Percentiles rank a stretch among this genome's conserved stretches.
These are phyloP conservation scores for Amphipoea oculea DNA, from an alignment of 2,888 invertebrate genomes.

Conservation along the genomic window DNA sequence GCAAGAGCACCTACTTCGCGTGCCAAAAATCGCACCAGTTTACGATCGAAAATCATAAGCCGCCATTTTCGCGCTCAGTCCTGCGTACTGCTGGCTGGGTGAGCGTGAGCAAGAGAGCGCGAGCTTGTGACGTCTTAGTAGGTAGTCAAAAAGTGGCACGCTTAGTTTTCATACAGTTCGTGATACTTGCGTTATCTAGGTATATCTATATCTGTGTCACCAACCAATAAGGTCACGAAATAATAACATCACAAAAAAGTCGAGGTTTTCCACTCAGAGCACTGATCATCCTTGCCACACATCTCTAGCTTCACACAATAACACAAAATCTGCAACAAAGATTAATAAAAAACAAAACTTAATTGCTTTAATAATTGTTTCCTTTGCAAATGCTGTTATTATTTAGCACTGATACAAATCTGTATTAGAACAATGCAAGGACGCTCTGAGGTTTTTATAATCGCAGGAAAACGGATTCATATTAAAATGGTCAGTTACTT, in stretches of 20 bases:
- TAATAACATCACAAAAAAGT: background rate
- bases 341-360: constrained; percentile 41
- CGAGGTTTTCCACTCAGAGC: too few relatives aligned
- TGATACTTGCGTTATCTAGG: too few relatives aligned
- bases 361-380: constrained; percentile 69
- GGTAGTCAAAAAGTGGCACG: too few relatives aligned
- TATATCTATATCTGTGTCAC: too few relatives aligned
- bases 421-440: constrained; percentile 77
- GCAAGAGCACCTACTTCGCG: too few relatives aligned
- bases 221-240: background rate
- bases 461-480: constrained; percentile 57
- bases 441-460: constrained; percentile 58
- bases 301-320: constrained; percentile 34
- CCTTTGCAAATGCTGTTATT: constrained; percentile 65
- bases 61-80: too few relatives aligned
- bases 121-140: too few relatives aligned
- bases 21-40: too few relatives aligned
- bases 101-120: too few relatives aligned
- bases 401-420: constrained; percentile 66
- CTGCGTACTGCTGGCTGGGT: too few relatives aligned
- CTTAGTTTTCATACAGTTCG: too few relatives aligned
- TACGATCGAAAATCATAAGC: too few relatives aligned
- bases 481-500: constrained; percentile 39
- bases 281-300: background rate
- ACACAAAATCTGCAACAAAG: constrained; percentile 23